These are phyloP conservation scores for Thymallus thymallus DNA, from an alignment of 2,113 vertebrate genomes.

Conservation along the genomic window DNA sequence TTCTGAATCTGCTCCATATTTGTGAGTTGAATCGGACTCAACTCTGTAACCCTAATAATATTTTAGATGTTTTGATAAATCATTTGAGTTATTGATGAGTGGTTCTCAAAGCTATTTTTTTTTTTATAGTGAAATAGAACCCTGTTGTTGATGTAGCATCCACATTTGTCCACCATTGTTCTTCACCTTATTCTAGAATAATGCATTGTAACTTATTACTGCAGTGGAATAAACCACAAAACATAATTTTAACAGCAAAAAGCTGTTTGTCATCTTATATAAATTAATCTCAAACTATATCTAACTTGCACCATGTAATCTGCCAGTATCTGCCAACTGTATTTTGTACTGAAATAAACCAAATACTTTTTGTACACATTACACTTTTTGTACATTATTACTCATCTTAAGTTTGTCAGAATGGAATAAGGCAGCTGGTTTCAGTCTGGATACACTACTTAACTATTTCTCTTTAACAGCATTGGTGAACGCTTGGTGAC, in stretches of 20 bases:
- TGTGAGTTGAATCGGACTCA: background rate
- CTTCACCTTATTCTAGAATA: background rate
- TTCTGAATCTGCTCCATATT: background rate
- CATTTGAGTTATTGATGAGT: background rate
- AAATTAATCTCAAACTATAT: background rate
- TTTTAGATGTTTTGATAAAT: background rate
- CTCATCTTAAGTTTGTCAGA: too few species aligned
- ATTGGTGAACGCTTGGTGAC: too few species aligned
- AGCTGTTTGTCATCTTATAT: background rate
- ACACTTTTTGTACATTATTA: too few species aligned
- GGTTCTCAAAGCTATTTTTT: background rate
- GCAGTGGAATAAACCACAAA: background rate
- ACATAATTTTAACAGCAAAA: background rate
- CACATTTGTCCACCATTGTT: too few species aligned
- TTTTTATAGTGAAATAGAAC: background rate
- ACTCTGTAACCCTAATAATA: background rate
- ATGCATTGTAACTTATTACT: slow-evolving; percentile 4
- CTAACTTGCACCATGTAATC: background rate
- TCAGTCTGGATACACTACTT: too few species aligned
- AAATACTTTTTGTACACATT: background rate
- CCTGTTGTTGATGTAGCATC: too few species aligned
- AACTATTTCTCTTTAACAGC: too few species aligned
- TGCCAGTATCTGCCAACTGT: background rate
- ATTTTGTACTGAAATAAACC: slow-evolving; percentile 1
- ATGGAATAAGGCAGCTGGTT: too few species aligned